Conservation (phyloP, 2,888 invertebrate genomes). For the Brachyptera putata region DNA sequence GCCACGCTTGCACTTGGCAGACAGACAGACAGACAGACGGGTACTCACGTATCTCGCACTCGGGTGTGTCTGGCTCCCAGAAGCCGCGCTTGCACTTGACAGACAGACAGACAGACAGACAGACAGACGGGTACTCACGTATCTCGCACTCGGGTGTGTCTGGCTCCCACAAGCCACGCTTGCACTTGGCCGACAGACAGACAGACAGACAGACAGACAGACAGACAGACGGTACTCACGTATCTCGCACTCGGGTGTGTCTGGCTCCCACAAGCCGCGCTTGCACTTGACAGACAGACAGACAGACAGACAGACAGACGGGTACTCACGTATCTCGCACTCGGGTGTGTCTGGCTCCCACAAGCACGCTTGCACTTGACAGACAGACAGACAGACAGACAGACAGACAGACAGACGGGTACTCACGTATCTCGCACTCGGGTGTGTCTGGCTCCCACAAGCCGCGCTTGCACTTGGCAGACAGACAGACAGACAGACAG, state of each 20-base stretch:
- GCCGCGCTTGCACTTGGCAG: no score
- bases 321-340: slow-evolving; percentile 76
- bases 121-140: slow-evolving; percentile 51
- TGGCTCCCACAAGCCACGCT: slow-evolving; percentile 86
- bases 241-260: slow-evolving; percentile 73
- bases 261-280: slow-evolving; percentile 80
- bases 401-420: background rate
- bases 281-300: slow-evolving; percentile 67
- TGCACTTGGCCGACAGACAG: no score
- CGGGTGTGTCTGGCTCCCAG: slow-evolving; percentile 79
- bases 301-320: slow-evolving; percentile 59
- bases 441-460: no score
- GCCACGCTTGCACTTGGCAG: no score
- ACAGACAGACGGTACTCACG: slow-evolving; percentile 74
- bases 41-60: slow-evolving; percentile 70
- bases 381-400: no score
- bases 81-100: slow-evolving; percentile 78
- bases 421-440: background rate
- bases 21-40: background rate
- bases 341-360: slow-evolving; percentile 81
- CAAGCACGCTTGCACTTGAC: no score
- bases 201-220: slow-evolving; percentile 38
- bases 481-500: background rate
- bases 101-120: background rate
- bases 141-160: slow-evolving; percentile 74